phyloP scores from a whole-genome alignment of 2,888 invertebrate genomes.

The Mythimna impura region DNA sequence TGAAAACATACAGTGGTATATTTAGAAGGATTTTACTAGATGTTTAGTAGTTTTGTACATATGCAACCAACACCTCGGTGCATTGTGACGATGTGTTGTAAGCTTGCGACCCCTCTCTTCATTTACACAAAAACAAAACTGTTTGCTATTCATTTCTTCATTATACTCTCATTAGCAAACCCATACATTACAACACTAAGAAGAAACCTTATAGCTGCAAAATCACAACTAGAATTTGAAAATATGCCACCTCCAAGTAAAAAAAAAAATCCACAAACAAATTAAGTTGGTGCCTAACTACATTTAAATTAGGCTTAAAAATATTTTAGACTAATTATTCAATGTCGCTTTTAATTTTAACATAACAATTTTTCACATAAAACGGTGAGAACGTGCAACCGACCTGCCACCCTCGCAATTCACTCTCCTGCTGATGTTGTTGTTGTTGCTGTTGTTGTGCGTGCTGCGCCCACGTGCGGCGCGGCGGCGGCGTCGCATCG shows the following conservation, averaged over 20 bases:
- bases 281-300: not conserved
- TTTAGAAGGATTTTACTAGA: not conserved
- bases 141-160: too few relatives aligned
- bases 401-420: conserved; percentile 87
- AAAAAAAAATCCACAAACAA: not conserved
- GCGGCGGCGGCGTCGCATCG: conserved; percentile 91
- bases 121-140: conserved; percentile 7
- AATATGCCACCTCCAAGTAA: not conserved
- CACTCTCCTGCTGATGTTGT: conserved; percentile 91
- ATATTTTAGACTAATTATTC: not conserved
- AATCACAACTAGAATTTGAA: not conserved
- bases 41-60: conserved; percentile 6
- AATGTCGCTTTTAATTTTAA: not conserved
- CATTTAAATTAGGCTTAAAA: not conserved
- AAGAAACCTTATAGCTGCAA: not conserved
- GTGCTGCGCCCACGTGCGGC: conserved; percentile 93
- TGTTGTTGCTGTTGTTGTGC: conserved; percentile 71
- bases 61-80: conserved; percentile 59
- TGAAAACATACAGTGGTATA: conserved; percentile 66
- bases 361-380: conserved; percentile 20
- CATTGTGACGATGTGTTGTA: conserved; percentile 40
- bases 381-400: conserved; percentile 51
- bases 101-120: conserved; percentile 44
- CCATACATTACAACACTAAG: not conserved
- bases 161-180: not conserved